These are phyloP conservation scores for Todus mexicanus DNA, from an alignment of 2,797 vertebrate genomes.

Conservation along the genomic window DNA sequence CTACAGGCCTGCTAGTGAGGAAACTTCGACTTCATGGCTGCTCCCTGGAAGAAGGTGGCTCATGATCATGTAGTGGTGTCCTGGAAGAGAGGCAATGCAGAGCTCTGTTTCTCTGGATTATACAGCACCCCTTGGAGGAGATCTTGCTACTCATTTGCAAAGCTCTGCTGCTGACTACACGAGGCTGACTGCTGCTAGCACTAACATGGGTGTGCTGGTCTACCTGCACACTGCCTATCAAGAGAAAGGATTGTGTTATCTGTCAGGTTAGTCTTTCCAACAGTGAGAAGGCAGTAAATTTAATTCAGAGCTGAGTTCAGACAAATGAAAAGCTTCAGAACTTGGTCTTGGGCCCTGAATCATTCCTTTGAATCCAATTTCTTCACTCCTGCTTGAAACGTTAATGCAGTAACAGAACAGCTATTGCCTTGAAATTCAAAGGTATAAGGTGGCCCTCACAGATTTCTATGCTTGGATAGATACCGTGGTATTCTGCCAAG, in stretches of 20 bases:
- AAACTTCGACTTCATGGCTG: background rate
- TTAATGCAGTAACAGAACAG: background rate
- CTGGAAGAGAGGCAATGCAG: background rate
- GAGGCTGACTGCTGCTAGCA: background rate
- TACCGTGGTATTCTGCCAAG: background rate
- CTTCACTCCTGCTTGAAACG: background rate
- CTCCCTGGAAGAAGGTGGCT: background rate
- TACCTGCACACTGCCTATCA: rapidly evolving
- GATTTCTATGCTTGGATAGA: background rate
- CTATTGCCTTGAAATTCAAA: background rate
- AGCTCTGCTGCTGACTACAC: background rate
- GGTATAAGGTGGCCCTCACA: background rate
- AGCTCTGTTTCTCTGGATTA: background rate
- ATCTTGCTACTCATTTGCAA: background rate
- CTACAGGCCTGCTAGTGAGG: background rate
- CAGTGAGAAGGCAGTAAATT: background rate
- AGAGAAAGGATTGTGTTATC: background rate
- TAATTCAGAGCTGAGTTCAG: background rate
- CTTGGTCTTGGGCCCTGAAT: background rate
- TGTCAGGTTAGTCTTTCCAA: background rate
- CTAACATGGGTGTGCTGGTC: background rate
- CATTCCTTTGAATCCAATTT: background rate
- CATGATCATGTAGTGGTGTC: background rate
- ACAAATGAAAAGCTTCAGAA: background rate
- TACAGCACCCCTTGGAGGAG: background rate